Evolutionary conservation across 2,113 vertebrate genomes (phyloP), one percentile per base, ranked within the genome.

Genomic region (Hystrix cristata): DNA sequence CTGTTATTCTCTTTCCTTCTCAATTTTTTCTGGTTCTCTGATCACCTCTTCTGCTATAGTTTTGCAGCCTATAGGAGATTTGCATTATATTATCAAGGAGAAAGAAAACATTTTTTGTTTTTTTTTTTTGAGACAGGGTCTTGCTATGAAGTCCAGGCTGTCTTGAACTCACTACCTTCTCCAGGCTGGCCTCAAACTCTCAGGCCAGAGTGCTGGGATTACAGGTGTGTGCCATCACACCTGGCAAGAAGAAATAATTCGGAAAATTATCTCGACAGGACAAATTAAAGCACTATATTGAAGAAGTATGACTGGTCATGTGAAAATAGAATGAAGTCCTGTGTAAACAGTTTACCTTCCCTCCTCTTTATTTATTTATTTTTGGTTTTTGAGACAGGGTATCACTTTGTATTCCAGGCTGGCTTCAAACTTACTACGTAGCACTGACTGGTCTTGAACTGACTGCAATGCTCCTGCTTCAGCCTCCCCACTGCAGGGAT

Each of bases 41-140:
- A 64, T 25, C 3, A 10, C 18, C 38, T 79, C 78, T 67, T 78
- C n/a, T 91, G 29, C 65, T 85, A 16, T 43, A 16, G 65, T 69
- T 95, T 67, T 74, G 55, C 57, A 91, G 31, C 16, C 21, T 27
- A 7, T 53, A 38, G 16, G 18, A 43, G 31, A 76, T 74, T 95
- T 95, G 72, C 27, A 31, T 29, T 78, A 51, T 78, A 48, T 92
- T 21, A 80, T 55, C 53, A 91, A 87, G 51, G 79, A 83, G 84
- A 89, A 48, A 51, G 57, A 16, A 38, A 38, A 38, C 15, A 62
- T 23, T 62, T 72, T 3, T 71, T n/a, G n/a, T n/a, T n/a, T 9
- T 71, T 9, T 72, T 72, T 19, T 71, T 72, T 72, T 72, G 69
- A 72, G 69, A 43, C 21, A 76, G 13, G 46, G 27, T 78, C 13